These are phyloP conservation scores for Cantharis flavilabris DNA, from an alignment of 2,888 invertebrate species.

Conservation along the genomic window DNA sequence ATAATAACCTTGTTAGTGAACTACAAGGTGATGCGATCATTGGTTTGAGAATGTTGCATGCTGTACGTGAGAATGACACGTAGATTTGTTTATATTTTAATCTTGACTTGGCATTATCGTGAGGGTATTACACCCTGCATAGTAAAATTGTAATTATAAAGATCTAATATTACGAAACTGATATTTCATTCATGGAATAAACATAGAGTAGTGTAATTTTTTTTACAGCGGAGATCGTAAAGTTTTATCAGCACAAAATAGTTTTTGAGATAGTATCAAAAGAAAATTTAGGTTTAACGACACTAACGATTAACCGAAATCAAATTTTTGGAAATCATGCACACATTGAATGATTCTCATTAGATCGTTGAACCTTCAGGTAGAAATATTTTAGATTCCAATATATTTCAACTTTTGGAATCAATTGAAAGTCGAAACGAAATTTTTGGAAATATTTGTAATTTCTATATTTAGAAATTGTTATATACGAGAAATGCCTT, in stretches of 20 bases:
- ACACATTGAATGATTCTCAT: not conserved
- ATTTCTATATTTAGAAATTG: not conserved
- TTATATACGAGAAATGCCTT: not conserved
- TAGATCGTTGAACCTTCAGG: not conserved
- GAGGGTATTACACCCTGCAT: not conserved
- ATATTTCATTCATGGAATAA: not conserved
- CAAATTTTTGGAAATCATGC: not conserved
- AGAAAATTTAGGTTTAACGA: not conserved
- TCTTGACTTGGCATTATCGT: not conserved
- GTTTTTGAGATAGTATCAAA: not conserved
- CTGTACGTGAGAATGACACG: conserved; percentile 24
- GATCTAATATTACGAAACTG: not conserved
- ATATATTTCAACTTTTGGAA: not conserved
- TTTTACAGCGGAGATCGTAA: not conserved
- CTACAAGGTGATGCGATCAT: conserved; percentile 19
- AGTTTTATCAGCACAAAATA: not conserved
- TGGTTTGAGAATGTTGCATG: conserved; percentile 11
- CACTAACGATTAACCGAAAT: not conserved
- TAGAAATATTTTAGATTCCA: not conserved
- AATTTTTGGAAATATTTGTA: not conserved
- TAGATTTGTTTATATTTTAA: conserved; percentile 21
- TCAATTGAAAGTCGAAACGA: not conserved
- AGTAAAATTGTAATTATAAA: not conserved
- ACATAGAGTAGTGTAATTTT: not conserved
- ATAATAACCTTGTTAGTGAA: not conserved